Percentiles rank a stretch among this genome's conserved stretches.
Conservation (phyloP, 2,113 vertebrate species). For the Oostethus manadensis region DNA sequence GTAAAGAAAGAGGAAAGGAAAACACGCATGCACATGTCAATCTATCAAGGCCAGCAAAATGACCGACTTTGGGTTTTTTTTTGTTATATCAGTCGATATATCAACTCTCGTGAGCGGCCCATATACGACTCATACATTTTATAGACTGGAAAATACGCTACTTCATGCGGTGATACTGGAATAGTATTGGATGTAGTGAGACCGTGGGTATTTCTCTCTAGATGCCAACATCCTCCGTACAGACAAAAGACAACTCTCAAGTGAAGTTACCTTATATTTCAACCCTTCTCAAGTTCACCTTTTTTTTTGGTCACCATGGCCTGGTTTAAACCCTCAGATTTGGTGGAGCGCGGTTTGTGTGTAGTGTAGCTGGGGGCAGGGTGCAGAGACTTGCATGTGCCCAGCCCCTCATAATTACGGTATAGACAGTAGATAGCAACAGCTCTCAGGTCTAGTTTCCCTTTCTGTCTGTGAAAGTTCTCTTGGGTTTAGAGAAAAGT, state of each 20-base stretch:
- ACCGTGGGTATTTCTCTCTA: background rate
- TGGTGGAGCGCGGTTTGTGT: slow-evolving; percentile 46
- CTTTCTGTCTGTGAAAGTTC: slow-evolving; percentile 56
- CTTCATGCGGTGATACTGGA: slow-evolving; percentile 2
- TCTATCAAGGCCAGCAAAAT: no score
- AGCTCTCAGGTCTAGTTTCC: slow-evolving; percentile 59
- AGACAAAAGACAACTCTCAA: no score
- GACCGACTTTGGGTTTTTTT: no score
- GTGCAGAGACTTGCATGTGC: slow-evolving; percentile 55
- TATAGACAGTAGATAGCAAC: slow-evolving; percentile 69
- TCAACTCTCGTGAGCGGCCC: no score
- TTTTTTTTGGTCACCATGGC: slow-evolving; percentile 18
- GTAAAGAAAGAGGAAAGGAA: no score
- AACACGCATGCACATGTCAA: no score
- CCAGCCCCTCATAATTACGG: slow-evolving; percentile 69
- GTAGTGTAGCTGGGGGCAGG: slow-evolving; percentile 61
- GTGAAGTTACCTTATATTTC: no score
- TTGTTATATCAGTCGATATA: no score
- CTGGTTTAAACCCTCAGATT: slow-evolving; percentile 41
- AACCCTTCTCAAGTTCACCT: background rate
- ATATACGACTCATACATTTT: no score
- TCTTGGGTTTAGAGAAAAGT: slow-evolving; percentile 47
- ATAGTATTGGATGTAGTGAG: slow-evolving; percentile 22
- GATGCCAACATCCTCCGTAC: background rate
- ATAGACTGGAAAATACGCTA: no score